Evolutionary conservation across 2,797 vertebrate genomes (phyloP).

Genomic region (Anolis apletophallus): DNA sequence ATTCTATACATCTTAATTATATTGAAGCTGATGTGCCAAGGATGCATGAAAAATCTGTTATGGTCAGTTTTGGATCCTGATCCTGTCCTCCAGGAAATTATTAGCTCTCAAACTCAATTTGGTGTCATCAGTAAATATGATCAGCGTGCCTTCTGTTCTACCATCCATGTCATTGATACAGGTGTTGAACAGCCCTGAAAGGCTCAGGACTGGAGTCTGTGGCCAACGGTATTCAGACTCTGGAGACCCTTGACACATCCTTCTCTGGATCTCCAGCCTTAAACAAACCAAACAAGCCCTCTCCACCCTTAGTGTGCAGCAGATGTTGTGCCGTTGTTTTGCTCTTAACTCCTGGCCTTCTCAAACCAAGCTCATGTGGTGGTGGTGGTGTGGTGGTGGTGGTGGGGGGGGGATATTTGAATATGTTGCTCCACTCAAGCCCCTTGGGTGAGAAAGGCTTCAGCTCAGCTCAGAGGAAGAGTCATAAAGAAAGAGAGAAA

Average conservation of each 20-base stretch:
- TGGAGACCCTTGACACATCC: too few species aligned
- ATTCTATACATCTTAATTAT: not conserved
- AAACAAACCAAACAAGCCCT: not conserved
- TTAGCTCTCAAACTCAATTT: too few species aligned
- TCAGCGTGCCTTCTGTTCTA: too few species aligned
- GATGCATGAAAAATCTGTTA: not conserved
- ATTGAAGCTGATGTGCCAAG: not conserved
- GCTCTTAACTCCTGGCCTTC: conserved; percentile 26
- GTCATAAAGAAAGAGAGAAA: conserved; percentile 65
- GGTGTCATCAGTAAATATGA: too few species aligned
- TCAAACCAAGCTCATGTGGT: not conserved
- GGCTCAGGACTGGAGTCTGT: too few species aligned
- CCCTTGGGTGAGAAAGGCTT: conserved; percentile 18
- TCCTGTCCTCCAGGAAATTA: too few species aligned
- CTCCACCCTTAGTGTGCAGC: not conserved
- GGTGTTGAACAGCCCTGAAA: too few species aligned
- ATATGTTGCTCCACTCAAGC: conserved; percentile 13
- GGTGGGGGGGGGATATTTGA: conserved; percentile 37
- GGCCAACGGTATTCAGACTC: too few species aligned
- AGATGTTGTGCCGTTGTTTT: conserved; percentile 15
- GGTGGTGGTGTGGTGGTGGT: too few species aligned
- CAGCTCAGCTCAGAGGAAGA: conserved; percentile 42
- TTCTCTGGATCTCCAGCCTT: not conserved
- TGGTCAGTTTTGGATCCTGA: too few species aligned
- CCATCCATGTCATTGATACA: too few species aligned